A percentile compares a stretch with the other conserved stretches of the same genome.
phyloP scores from a whole-genome alignment of 2,797 vertebrate genomes.

The Schizopygopsis pylzovi region DNA sequence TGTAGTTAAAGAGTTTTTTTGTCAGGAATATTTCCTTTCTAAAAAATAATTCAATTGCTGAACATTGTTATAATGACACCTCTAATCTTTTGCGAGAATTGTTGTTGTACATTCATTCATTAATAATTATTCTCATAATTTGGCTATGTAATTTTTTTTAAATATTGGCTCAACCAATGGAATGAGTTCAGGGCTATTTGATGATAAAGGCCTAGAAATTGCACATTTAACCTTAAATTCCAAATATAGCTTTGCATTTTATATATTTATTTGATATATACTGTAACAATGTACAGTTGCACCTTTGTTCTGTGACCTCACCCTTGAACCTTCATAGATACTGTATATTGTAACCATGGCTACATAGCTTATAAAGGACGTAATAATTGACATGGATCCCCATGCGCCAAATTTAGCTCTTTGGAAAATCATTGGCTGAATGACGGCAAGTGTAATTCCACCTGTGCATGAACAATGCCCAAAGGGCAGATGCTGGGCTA shows the following conservation, averaged over 20 bases:
- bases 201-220: not conserved
- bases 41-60: too few relatives aligned
- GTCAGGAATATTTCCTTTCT: too few relatives aligned
- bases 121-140: not conserved
- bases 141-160: too few relatives aligned
- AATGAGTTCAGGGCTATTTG: not conserved
- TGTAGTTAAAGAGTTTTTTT: too few relatives aligned
- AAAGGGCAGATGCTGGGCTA: constrained; percentile 64
- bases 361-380: constrained; percentile 36
- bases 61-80: not conserved
- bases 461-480: constrained; percentile 72
- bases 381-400: constrained; percentile 51
- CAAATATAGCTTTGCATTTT: not conserved
- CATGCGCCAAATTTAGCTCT: constrained; percentile 63
- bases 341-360: constrained; percentile 25
- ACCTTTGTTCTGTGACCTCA: not conserved
- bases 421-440: constrained; percentile 64
- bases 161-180: too few relatives aligned
- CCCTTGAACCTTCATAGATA: not conserved
- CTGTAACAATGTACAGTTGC: not conserved
- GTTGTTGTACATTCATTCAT: not conserved
- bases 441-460: constrained; percentile 79
- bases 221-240: not conserved
- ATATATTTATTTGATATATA: not conserved
- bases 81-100: not conserved